Percentiles rank a stretch among this genome's conserved stretches.
phyloP scores from a whole-genome alignment of 35 echinoderm and acorn worm species.

The Holothuria glaberrima region DNA sequence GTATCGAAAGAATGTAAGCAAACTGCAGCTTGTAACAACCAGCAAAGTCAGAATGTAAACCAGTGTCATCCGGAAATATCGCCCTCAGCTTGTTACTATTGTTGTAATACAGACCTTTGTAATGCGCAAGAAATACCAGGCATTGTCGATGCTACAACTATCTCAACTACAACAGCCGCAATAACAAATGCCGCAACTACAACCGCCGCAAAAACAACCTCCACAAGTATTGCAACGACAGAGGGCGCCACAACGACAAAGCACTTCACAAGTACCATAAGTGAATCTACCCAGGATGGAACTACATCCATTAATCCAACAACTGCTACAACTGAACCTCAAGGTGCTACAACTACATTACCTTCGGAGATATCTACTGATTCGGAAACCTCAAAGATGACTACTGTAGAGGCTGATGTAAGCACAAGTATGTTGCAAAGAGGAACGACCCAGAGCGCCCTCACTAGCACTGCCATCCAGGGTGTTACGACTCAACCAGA shows the following conservation, averaged over 20 bases:
- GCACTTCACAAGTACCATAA: neutral
- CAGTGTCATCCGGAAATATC: slow-evolving; percentile 3
- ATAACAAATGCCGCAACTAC: neutral
- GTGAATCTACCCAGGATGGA: neutral
- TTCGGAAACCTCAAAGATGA: neutral
- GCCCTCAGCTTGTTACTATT: slow-evolving; percentile 19
- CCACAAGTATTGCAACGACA: neutral
- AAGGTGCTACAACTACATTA: neutral
- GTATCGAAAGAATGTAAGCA: slow-evolving; percentile 19
- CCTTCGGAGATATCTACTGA: neutral
- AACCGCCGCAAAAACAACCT: neutral
- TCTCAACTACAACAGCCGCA: no score
- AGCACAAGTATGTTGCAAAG: neutral
- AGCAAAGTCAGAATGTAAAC: neutral
- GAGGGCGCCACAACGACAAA: neutral
- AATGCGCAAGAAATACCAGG: neutral
- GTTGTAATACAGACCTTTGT: slow-evolving; percentile 20
- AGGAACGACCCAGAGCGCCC: neutral
- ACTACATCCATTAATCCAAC: neutral
- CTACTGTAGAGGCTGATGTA: neutral
- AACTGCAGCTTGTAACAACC: neutral
- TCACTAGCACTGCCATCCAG: no score
- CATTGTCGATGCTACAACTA: neutral
- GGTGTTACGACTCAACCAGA: no score
- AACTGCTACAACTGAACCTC: neutral